Base-by-base conservation (phyloP, 23 tunicate genomes). In the Styela plicata region DNA sequence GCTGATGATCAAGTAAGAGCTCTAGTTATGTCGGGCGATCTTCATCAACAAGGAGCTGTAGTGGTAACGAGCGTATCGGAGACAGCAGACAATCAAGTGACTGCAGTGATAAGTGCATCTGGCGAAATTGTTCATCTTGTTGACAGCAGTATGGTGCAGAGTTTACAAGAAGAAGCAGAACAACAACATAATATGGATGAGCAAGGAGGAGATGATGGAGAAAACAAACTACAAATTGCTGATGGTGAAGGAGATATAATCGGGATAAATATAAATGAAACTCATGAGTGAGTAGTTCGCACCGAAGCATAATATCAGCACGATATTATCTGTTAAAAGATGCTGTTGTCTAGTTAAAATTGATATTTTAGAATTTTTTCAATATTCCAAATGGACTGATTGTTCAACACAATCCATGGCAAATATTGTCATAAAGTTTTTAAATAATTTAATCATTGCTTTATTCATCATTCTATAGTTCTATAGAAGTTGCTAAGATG, bases 101-200 rank as follows among this genome's bases (percentile, higher is more conserved):
- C 52, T 33, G 37, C 81, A 36, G 81, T 76, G 26, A 37, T 76
- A 16, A 76, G 81, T 30, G 63, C 37, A 44, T 76, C 81, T 37
- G 81, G 81, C 24, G 81, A 76, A 44, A 52, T 76, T 27, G 66
- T 76, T 24, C 81, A 76, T 52, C 81, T 76, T 25, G 81, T 76
- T 1, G 81, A 44, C 30, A 67, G 71, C 71, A 67, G 17, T 18
- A 29, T 67, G 30, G 30, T 67, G 71, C 71, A 67, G 24, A 44
- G 57, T 13, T 44, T 44, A 44, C 57, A 44, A 13, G 57, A 44
- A 44, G 57, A 7, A 7, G 10, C 7, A 5, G 10, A 44, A 13
- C 57, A 44, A 13, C 57, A 44, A 44, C n/a, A n/a, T n/a, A n/a
- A n/a, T n/a, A 71, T 71, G 36, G 77, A 34, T 3, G 34, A 71